These are phyloP conservation scores for Loxodonta africana DNA, from an alignment of 2,113 vertebrate species.

Conservation along the genomic window DNA sequence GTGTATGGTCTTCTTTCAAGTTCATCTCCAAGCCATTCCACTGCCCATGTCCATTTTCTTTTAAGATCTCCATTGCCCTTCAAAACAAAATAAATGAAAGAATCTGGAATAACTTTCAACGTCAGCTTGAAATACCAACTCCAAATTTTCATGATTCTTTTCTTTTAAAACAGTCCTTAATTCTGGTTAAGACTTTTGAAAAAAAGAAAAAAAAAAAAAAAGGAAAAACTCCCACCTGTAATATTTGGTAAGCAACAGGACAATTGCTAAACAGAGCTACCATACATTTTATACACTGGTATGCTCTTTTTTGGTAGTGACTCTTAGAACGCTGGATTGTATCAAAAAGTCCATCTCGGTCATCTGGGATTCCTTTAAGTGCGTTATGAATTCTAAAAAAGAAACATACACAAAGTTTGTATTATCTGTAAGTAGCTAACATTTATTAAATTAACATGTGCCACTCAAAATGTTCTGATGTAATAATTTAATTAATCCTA, in stretches of 20 bases:
- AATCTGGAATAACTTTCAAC: constrained; percentile 33
- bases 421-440: constrained; percentile 47
- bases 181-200: background rate
- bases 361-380: constrained; percentile 98
- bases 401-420: constrained; percentile 10
- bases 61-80: constrained; percentile 99
- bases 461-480: background rate
- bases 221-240: constrained; percentile 91
- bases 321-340: constrained; percentile 99
- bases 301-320: constrained; percentile 99
- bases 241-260: constrained; percentile 98
- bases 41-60: constrained; percentile 99
- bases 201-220: constrained; percentile 55
- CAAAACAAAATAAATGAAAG: constrained; percentile 71
- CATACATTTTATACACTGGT: constrained; percentile 99
- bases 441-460: background rate
- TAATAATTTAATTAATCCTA: background rate
- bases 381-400: constrained; percentile 97
- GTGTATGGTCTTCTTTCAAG: constrained; percentile 98
- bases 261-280: constrained; percentile 99
- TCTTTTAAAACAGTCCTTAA: constrained; percentile 42
- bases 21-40: constrained; percentile 99
- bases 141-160: background rate
- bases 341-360: constrained; percentile 98
- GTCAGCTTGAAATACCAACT: constrained; percentile 30